Percentiles rank a stretch among this genome's conserved stretches.
phyloP scores from a whole-genome alignment of 2,113 vertebrate species.

The Colistium nudipinnis region DNA sequence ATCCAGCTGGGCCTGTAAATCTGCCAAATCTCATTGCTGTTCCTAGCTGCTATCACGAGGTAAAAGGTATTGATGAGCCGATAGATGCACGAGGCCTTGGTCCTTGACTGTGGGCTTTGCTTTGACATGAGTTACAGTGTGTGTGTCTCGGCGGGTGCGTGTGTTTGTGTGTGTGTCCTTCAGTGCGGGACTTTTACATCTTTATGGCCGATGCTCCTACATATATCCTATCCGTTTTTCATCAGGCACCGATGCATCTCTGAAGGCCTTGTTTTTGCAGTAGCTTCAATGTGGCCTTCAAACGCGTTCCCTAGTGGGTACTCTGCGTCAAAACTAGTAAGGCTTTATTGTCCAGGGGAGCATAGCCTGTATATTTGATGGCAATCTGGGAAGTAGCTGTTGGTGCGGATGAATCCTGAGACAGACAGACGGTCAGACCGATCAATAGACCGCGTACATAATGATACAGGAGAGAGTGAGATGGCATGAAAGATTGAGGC shows the following conservation, averaged over 20 bases:
- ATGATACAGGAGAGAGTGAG: constrained; percentile 10
- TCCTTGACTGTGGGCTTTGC: constrained; percentile 32
- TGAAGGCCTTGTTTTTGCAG: not conserved
- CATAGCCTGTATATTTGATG: not conserved
- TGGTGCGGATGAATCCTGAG: not conserved
- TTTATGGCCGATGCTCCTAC: constrained; percentile 3
- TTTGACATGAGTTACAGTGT: constrained; percentile 21
- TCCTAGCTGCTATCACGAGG: constrained; percentile 35
- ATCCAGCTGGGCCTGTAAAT: constrained; percentile 54
- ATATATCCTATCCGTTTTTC: not conserved
- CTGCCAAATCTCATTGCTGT: constrained; percentile 51
- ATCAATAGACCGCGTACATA: not conserved
- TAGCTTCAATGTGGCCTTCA: not conserved
- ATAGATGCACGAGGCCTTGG: constrained; percentile 53
- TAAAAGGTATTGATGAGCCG: constrained; percentile 62
- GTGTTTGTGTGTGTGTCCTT: constrained; percentile 20
- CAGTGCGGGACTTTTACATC: not conserved
- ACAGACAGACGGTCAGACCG: not conserved
- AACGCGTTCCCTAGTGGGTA: no score
- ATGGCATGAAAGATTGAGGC: constrained; percentile 10
- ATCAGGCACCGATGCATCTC: not conserved
- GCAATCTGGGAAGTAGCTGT: not conserved
- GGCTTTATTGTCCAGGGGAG: not conserved
- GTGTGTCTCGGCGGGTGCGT: not conserved
- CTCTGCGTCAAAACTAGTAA: not conserved